Evolutionary conservation across 2,888 invertebrate species (phyloP).

Genomic region (Spisula subtruncata): DNA sequence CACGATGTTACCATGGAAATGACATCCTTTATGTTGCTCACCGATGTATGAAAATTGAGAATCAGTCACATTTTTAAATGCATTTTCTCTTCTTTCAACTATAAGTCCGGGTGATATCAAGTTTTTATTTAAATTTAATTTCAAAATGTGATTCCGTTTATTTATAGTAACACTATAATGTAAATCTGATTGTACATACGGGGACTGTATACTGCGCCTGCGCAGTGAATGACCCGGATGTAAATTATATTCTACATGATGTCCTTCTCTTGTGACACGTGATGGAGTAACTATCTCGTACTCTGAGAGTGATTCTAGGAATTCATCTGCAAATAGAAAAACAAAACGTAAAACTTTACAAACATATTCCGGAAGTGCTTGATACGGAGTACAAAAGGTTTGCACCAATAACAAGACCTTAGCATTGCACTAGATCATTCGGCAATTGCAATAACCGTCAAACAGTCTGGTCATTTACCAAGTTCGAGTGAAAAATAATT

Average conservation of each 20-base stretch:
- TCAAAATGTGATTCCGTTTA: conserved; percentile 84
- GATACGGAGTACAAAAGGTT: too few species aligned
- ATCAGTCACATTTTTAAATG: conserved; percentile 80
- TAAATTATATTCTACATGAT: conserved; percentile 78
- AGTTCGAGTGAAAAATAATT: too few species aligned
- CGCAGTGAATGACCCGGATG: conserved; percentile 75
- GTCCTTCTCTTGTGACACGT: conserved; percentile 79
- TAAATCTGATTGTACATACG: conserved; percentile 53
- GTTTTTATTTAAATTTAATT: conserved; percentile 90
- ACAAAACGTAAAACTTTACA: conserved; percentile 18
- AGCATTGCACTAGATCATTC: too few species aligned
- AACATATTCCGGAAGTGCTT: too few species aligned
- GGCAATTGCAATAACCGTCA: too few species aligned
- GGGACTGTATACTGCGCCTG: conserved; percentile 72
- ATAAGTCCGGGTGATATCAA: conserved; percentile 92
- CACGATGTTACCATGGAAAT: conserved; percentile 93
- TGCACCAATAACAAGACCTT: too few species aligned
- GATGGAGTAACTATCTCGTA: conserved; percentile 81
- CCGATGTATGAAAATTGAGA: conserved; percentile 72
- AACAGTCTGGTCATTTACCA: too few species aligned
- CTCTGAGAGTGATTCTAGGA: conserved; percentile 72
- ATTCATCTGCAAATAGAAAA: conserved; percentile 78
- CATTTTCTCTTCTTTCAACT: conserved; percentile 91
- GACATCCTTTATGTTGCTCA: conserved; percentile 89
- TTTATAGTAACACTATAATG: conserved; percentile 83